Conservation (phyloP, 2,113 vertebrate species). For the Corydoras maculifer region DNA sequence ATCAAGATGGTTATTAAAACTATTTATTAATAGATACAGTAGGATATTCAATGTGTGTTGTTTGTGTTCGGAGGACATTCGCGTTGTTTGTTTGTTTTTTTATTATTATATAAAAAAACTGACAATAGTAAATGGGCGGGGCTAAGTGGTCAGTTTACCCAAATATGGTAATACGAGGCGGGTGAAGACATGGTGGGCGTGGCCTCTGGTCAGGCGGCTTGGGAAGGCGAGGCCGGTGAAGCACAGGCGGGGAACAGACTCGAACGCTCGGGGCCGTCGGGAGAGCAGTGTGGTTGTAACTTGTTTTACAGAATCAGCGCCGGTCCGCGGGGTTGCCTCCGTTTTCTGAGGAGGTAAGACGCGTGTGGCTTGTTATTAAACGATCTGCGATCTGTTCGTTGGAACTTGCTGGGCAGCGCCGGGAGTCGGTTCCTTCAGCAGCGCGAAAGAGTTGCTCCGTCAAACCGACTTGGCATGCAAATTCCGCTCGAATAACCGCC, state of each 20-base stretch:
- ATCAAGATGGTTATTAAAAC: too few species aligned
- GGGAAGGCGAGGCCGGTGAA: constrained; percentile 21
- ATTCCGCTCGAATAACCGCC: not conserved
- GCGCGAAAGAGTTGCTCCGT: too few species aligned
- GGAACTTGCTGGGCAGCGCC: too few species aligned
- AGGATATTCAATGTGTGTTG: too few species aligned
- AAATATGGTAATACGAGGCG: not conserved
- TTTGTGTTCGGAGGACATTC: not conserved
- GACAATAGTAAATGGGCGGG: not conserved
- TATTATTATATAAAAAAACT: not conserved
- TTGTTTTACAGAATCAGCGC: not conserved
- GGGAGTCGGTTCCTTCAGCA: too few species aligned
- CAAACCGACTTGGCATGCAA: too few species aligned
- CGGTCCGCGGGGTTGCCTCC: constrained; percentile 5
- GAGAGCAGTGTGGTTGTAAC: not conserved
- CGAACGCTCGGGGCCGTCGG: not conserved
- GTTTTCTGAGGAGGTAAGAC: constrained; percentile 12
- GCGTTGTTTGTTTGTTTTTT: not conserved
- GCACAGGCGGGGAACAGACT: constrained; percentile 3
- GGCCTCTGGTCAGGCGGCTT: constrained; percentile 15
- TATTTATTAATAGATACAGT: too few species aligned
- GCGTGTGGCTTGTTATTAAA: not conserved
- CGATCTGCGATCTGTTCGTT: too few species aligned
- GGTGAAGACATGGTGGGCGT: not conserved
- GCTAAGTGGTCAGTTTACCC: constrained; percentile 12